These are phyloP conservation scores for Laterallus jamaicensis DNA, from an alignment of 2,113 vertebrate genomes.

Conservation along the genomic window DNA sequence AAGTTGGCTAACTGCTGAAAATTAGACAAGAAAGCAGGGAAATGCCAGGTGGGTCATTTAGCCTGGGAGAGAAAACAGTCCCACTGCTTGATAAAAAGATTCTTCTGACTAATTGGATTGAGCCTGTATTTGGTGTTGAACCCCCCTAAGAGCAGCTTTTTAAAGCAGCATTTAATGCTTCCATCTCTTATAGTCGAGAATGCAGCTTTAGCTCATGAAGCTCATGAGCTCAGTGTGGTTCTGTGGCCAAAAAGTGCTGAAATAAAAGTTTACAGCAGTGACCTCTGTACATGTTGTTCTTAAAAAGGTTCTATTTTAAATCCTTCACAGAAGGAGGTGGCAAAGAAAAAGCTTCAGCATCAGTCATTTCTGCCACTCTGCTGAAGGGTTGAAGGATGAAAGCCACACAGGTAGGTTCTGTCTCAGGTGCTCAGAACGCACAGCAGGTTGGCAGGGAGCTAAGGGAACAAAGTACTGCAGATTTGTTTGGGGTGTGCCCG, in stretches of 20 bases:
- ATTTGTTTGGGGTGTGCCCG: neutral
- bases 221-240: neutral
- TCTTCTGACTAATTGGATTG: neutral
- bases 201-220: neutral
- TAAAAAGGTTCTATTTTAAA: neutral
- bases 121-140: neutral
- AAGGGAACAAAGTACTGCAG: neutral
- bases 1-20: neutral
- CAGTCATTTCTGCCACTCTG: neutral
- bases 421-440: neutral
- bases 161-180: neutral
- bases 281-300: neutral
- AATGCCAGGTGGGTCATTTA: neutral
- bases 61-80: neutral
- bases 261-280: neutral
- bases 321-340: neutral
- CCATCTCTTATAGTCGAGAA: neutral
- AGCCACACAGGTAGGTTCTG: neutral
- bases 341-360: neutral
- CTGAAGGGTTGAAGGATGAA: neutral
- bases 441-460: neutral
- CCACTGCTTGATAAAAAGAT: neutral
- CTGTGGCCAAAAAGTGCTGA: neutral
- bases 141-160: rapidly evolving
- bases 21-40: neutral